Conservation (phyloP, 2,888 invertebrate genomes). For the Lepetodrilus schrolli region DNA sequence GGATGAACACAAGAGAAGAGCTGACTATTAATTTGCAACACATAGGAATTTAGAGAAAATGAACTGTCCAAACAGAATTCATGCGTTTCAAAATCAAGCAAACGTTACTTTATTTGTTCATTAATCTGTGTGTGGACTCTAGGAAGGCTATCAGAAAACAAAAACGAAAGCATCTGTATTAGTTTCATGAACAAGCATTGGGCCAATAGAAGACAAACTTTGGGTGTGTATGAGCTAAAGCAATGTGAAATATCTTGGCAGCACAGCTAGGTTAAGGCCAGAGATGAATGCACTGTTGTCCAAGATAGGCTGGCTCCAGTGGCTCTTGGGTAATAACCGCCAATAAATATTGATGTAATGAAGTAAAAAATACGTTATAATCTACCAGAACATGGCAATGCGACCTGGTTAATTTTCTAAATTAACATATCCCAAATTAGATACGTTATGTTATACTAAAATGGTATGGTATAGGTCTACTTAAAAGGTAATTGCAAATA, state of each 20-base stretch:
- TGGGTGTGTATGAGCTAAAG: conserved; percentile 15
- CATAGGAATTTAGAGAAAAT: conserved; percentile 30
- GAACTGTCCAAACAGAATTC: conserved; percentile 26
- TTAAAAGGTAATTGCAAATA: no score
- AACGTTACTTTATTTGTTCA: conserved; percentile 24
- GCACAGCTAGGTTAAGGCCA: not conserved
- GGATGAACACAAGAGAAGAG: not conserved
- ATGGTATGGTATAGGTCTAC: no score
- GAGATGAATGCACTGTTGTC: not conserved
- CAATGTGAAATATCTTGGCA: conserved; percentile 12
- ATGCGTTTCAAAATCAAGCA: conserved; percentile 29
- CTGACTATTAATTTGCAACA: conserved; percentile 29
- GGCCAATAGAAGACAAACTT: conserved; percentile 17
- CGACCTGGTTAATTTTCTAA: no score
- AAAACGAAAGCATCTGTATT: conserved; percentile 24
- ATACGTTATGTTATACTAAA: no score
- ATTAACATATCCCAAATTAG: no score
- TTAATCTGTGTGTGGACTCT: conserved; percentile 30
- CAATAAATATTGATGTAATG: no score
- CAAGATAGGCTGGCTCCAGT: not conserved
- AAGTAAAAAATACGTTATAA: no score
- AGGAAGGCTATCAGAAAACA: conserved; percentile 18
- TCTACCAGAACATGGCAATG: no score
- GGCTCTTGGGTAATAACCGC: no score
- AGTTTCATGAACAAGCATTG: not conserved